Conservation (phyloP, 2,113 vertebrate species). For the Macquaria ambigua region DNA sequence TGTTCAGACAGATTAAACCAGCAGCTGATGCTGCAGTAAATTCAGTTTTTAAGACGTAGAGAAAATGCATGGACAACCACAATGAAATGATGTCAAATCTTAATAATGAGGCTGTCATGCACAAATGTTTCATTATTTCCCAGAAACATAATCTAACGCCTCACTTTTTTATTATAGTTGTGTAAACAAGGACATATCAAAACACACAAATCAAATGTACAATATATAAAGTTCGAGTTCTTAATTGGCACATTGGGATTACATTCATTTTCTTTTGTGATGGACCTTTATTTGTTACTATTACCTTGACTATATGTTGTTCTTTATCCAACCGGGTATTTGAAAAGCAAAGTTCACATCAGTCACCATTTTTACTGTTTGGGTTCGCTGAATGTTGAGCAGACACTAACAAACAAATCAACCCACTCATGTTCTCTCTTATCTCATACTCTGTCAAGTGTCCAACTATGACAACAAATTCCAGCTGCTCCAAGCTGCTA, state of each 20-base stretch:
- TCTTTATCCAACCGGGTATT: constrained; percentile 6
- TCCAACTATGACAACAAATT: background rate
- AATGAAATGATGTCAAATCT: background rate
- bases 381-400: background rate
- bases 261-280: constrained; percentile 18
- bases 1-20: constrained; percentile 11
- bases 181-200: constrained; percentile 65
- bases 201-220: constrained; percentile 54
- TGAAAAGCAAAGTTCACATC: constrained; percentile 36
- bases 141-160: constrained; percentile 9
- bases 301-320: background rate
- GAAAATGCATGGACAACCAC: background rate
- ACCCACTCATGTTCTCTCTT: background rate
- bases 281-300: background rate
- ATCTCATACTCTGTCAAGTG: background rate
- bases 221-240: constrained; percentile 20
- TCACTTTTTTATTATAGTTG: constrained; percentile 45
- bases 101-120: background rate
- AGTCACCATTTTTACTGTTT: background rate
- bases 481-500: background rate
- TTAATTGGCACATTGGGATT: constrained; percentile 29
- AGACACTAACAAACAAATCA: background rate
- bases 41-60: background rate
- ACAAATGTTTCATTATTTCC: background rate
- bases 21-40: background rate